Percentiles rank a stretch among this genome's conserved stretches.
phyloP scores from a whole-genome alignment of 2,797 vertebrate genomes.

The Fistularia tabacaria region DNA sequence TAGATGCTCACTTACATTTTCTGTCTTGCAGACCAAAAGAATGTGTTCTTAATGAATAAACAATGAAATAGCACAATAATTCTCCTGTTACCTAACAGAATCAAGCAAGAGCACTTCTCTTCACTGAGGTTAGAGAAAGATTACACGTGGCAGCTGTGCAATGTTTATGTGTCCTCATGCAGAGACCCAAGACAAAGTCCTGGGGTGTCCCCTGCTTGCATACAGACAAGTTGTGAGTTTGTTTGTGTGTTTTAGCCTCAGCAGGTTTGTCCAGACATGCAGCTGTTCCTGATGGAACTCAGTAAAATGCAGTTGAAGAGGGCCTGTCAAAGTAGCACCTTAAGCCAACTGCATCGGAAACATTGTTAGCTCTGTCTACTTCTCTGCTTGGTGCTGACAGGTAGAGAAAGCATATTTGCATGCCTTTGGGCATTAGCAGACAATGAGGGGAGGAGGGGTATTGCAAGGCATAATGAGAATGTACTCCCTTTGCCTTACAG shows the following conservation, averaged over 20 bases:
- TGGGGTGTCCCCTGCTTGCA: constrained; percentile 63
- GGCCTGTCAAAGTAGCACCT: constrained; percentile 58
- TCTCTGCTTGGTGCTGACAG: constrained; percentile 23
- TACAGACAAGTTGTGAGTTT: constrained; percentile 62
- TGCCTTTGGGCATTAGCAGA: constrained; percentile 10
- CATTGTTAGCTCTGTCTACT: constrained; percentile 18
- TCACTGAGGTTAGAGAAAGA: constrained; percentile 41
- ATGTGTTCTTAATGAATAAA: constrained; percentile 14
- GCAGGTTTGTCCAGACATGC: constrained; percentile 64
- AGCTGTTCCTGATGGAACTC: constrained; percentile 71
- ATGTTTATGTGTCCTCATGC: constrained; percentile 72
- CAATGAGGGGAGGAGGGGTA: neutral
- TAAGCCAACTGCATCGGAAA: constrained; percentile 26
- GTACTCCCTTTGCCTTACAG: constrained; percentile 30
- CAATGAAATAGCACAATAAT: constrained; percentile 21
- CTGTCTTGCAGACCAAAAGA: constrained; percentile 2
- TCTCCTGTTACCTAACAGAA: constrained; percentile 47
- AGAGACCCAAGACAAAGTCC: constrained; percentile 60
- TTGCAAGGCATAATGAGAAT: constrained; percentile 15
- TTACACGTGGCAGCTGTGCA: constrained; percentile 74
- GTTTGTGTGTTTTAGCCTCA: constrained; percentile 79
- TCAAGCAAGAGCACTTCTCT: constrained; percentile 12
- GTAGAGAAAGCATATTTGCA: constrained; percentile 41
- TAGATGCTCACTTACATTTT: neutral
- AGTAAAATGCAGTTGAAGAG: constrained; percentile 53